Percentiles rank a stretch among this genome's conserved stretches.
Evolutionary conservation across 2,797 vertebrate species (phyloP).

Genomic region (Catamblyrhynchus diadema): DNA sequence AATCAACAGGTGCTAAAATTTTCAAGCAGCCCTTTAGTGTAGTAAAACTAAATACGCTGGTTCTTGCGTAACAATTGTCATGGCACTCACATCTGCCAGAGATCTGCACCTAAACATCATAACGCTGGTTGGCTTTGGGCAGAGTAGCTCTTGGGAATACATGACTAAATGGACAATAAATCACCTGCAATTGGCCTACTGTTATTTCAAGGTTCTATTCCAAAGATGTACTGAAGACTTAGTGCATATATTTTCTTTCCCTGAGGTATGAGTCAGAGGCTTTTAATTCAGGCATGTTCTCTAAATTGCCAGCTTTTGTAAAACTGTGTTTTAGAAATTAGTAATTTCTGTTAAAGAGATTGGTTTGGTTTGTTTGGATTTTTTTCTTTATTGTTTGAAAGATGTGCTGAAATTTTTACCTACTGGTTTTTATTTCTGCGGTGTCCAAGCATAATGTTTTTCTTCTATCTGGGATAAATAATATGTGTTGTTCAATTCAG

Average conservation of each 20-base stretch:
- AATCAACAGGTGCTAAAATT: neutral
- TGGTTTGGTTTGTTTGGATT: neutral
- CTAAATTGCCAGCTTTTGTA: neutral
- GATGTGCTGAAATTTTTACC: neutral
- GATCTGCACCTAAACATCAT: neutral
- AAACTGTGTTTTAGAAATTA: neutral
- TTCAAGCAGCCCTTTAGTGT: neutral
- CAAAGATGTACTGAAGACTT: neutral
- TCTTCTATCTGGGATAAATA: neutral
- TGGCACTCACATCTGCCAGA: neutral
- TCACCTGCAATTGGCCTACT: neutral
- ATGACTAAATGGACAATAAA: neutral
- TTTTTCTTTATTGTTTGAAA: neutral
- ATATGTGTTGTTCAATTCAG: neutral
- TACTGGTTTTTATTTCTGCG: rapidly evolving
- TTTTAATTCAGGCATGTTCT: neutral
- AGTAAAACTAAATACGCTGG: neutral
- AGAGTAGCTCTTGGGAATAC: neutral
- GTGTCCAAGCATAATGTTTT: neutral
- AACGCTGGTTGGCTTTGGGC: neutral
- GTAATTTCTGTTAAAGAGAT: neutral
- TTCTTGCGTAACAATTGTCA: neutral
- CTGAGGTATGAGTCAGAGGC: neutral
- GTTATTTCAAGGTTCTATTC: neutral
- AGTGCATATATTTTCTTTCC: neutral